phyloP scores from a whole-genome alignment of 2,888 invertebrate species.

The Ligdia adustata region DNA sequence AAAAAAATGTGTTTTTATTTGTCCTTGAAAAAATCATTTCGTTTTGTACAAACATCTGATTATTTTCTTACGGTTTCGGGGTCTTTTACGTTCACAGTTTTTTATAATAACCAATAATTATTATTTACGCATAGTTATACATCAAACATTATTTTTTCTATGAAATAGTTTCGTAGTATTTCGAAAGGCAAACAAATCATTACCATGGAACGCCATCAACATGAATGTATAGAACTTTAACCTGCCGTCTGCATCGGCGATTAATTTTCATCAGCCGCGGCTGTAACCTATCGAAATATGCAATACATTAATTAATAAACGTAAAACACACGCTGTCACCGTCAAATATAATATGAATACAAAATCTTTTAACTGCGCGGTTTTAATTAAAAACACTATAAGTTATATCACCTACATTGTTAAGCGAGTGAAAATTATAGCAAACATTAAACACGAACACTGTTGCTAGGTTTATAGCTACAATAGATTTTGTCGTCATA shows the following conservation, averaged over 20 bases:
- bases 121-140: too few relatives aligned
- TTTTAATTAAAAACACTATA: slow-evolving; percentile 21
- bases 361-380: slow-evolving; percentile 7
- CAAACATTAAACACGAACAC: not conserved
- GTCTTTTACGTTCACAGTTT: too few relatives aligned
- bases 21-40: too few relatives aligned
- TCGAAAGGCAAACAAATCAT: too few relatives aligned
- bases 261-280: slow-evolving; percentile 27
- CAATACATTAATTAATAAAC: slow-evolving; percentile 44
- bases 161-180: too few relatives aligned
- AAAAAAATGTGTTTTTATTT: too few relatives aligned
- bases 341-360: slow-evolving; percentile 36
- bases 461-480: not conserved
- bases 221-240: too few relatives aligned
- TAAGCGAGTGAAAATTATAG: slow-evolving; percentile 4
- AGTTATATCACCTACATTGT: not conserved
- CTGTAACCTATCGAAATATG: slow-evolving; percentile 32
- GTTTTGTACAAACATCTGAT: too few relatives aligned
- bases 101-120: too few relatives aligned
- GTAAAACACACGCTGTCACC: slow-evolving; percentile 40
- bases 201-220: too few relatives aligned
- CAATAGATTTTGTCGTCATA: not conserved
- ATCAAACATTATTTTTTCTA: too few relatives aligned
- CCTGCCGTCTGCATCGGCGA: slow-evolving; percentile 1
- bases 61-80: too few relatives aligned